A percentile compares a stretch with the other conserved stretches of the same genome.
These are phyloP conservation scores for Euwallacea similis DNA, from an alignment of 1,140 invertebrate species.

Conservation along the genomic window DNA sequence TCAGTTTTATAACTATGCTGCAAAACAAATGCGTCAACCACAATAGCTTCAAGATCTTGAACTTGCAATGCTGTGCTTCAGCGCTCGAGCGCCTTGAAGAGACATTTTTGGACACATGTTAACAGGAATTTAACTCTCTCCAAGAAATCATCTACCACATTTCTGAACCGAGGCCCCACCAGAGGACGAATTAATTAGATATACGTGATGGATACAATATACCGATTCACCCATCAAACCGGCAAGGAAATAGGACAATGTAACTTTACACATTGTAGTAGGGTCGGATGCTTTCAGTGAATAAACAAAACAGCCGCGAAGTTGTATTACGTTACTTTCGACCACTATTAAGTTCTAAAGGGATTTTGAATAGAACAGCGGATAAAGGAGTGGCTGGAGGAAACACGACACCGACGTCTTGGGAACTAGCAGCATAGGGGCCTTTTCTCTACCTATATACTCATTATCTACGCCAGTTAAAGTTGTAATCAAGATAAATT, in stretches of 20 bases:
- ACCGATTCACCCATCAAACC: too few relatives aligned
- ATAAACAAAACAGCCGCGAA: conserved; percentile 27
- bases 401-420: conserved; percentile 14
- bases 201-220: too few relatives aligned
- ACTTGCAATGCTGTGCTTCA: too few relatives aligned
- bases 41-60: too few relatives aligned
- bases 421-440: conserved; percentile 27
- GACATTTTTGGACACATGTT: too few relatives aligned
- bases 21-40: too few relatives aligned
- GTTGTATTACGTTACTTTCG: conserved; percentile 30
- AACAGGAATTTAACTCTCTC: too few relatives aligned
- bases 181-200: too few relatives aligned
- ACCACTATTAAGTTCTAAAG: conserved; percentile 22
- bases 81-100: too few relatives aligned
- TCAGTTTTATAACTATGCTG: too few relatives aligned
- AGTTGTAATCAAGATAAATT: conserved; percentile 20
- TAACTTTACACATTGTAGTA: conserved; percentile 17
- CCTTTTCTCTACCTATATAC: conserved; percentile 5
- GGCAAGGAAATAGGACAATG: conserved; percentile 1
- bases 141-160: too few relatives aligned
- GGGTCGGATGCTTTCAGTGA: conserved; percentile 17
- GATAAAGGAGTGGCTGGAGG: conserved; percentile 24
- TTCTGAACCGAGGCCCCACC: too few relatives aligned
- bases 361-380: conserved; percentile 29
- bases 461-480: conserved; percentile 7